These are phyloP conservation scores for Typhlichthys subterraneus DNA, from an alignment of 2,797 vertebrate genomes.

Conservation along the genomic window DNA sequence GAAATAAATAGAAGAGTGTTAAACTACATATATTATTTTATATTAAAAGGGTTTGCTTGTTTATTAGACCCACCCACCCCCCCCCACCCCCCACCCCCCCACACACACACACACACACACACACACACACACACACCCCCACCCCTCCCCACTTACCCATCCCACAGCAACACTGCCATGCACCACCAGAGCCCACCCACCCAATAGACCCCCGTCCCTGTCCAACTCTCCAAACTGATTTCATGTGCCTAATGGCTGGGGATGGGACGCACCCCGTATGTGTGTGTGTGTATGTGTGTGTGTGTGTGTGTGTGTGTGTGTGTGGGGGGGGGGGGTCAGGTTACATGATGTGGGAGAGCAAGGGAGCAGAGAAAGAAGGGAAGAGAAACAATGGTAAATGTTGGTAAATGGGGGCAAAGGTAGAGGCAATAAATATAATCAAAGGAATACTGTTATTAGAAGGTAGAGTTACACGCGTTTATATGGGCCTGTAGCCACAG, in stretches of 20 bases:
- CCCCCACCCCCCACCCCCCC: too few relatives aligned
- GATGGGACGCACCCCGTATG: conserved; percentile 76
- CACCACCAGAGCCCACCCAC: conserved; percentile 11
- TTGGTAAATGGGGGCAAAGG: not conserved
- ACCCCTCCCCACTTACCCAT: conserved; percentile 28
- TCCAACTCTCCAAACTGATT: conserved; percentile 67
- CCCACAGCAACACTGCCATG: not conserved
- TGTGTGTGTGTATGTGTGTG: conserved; percentile 76
- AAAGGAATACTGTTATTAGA: too few relatives aligned
- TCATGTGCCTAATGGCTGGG: conserved; percentile 88
- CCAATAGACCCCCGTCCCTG: conserved; percentile 2
- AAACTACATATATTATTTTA: too few relatives aligned
- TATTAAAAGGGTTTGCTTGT: too few relatives aligned
- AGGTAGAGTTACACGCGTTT: too few relatives aligned
- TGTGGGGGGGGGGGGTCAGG: conserved; percentile 80
- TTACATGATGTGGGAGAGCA: conserved; percentile 79
- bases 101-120: too few relatives aligned
- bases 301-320: conserved; percentile 72
- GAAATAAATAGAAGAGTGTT: too few relatives aligned
- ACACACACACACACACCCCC: not conserved
- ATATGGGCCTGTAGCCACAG: too few relatives aligned
- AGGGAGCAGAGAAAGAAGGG: conserved; percentile 6
- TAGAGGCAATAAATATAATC: conserved; percentile 7
- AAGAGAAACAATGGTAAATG: not conserved
- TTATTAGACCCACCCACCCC: too few relatives aligned